Percentiles rank a stretch among this genome's conserved stretches.
Evolutionary conservation across 2,113 vertebrate species (phyloP).

Genomic region (Cnemophilus loriae): DNA sequence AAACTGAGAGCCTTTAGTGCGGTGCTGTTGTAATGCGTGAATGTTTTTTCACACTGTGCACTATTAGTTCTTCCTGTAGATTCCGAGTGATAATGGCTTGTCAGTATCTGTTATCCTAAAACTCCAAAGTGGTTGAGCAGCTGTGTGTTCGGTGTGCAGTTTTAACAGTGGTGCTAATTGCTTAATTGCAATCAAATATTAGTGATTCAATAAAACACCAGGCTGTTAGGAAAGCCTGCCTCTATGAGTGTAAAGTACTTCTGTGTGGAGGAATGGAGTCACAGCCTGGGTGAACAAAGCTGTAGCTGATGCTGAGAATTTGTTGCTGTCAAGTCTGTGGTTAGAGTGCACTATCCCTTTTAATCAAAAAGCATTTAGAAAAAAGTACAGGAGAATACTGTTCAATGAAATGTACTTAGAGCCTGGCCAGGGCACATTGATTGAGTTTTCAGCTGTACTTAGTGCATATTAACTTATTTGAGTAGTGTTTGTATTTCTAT

Average conservation of each 20-base stretch:
- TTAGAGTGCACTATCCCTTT: not conserved
- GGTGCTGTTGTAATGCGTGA: not conserved
- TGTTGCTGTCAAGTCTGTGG: not conserved
- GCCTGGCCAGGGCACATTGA: not conserved
- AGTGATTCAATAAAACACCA: not conserved
- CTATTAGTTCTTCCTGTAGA: not conserved
- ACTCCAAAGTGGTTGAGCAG: not conserved
- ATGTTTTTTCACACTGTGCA: not conserved
- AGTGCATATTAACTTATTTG: not conserved
- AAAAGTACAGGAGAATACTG: not conserved
- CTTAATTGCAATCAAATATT: not conserved
- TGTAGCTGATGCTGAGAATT: not conserved
- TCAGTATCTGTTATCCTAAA: not conserved
- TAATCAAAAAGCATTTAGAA: not conserved
- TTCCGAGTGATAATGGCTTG: not conserved
- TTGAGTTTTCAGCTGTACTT: not conserved
- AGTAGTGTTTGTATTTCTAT: not conserved
- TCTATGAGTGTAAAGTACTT: not conserved
- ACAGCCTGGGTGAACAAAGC: not conserved
- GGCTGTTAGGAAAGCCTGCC: not conserved
- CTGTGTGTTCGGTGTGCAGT: not conserved
- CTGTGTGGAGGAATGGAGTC: not conserved
- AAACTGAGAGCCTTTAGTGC: not conserved
- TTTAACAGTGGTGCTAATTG: not conserved
- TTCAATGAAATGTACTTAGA: not conserved